A percentile compares a stretch with the other conserved stretches of the same genome.
Evolutionary conservation across 2,888 invertebrate genomes (phyloP).

Genomic region (Agriopis leucophaearia): DNA sequence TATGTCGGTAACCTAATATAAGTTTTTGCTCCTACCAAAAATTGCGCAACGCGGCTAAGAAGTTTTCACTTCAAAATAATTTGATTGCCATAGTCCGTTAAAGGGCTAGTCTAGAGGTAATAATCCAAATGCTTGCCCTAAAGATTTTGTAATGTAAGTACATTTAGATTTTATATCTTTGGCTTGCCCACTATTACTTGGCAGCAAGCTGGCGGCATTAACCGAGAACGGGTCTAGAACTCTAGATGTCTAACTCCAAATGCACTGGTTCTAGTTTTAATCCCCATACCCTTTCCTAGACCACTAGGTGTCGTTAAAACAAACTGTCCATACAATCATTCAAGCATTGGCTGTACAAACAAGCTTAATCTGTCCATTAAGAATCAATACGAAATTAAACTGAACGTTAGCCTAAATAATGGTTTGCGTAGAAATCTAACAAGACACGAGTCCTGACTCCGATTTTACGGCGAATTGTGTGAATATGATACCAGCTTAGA

Average conservation of each 20-base stretch:
- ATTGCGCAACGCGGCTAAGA: too few relatives aligned
- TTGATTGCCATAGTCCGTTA: too few relatives aligned
- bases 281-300: neutral
- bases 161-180: too few relatives aligned
- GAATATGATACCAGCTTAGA: slow-evolving; percentile 2
- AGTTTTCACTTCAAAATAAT: too few relatives aligned
- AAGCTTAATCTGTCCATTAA: slow-evolving; percentile 42
- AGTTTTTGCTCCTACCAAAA: too few relatives aligned
- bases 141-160: too few relatives aligned
- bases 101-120: too few relatives aligned
- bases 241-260: neutral
- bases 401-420: slow-evolving; percentile 54
- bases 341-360: slow-evolving; percentile 33
- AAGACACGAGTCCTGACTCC: slow-evolving; percentile 63
- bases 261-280: slow-evolving; percentile 6
- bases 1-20: too few relatives aligned
- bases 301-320: slow-evolving; percentile 23
- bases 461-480: slow-evolving; percentile 1
- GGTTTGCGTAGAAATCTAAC: slow-evolving; percentile 55
- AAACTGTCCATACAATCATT: slow-evolving; percentile 21
- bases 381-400: slow-evolving; percentile 51
- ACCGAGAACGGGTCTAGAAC: neutral
- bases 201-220: too few relatives aligned
- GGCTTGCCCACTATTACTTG: too few relatives aligned
- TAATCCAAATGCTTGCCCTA: too few relatives aligned